Evolutionary conservation across 2,113 vertebrate genomes (phyloP).

Genomic region (Halcyon senegalensis): DNA sequence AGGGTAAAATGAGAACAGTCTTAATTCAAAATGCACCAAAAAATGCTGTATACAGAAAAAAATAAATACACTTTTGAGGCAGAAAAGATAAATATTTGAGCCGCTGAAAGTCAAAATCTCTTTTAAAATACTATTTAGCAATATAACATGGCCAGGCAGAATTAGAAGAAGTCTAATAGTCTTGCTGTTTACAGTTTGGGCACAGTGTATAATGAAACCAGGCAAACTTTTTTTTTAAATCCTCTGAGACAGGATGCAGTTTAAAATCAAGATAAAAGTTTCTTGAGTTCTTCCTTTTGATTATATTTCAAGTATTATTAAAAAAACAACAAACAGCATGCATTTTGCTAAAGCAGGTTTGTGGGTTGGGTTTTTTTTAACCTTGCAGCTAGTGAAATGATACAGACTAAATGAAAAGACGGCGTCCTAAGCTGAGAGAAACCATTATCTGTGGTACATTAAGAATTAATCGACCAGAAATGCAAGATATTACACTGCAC

Average conservation of each 20-base stretch:
- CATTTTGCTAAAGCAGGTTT: conserved; percentile 18
- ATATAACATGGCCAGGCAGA: background rate
- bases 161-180: background rate
- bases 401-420: conserved; percentile 47
- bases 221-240: background rate
- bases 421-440: conserved; percentile 63
- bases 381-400: conserved; percentile 43
- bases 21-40: conserved; percentile 5
- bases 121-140: background rate
- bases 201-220: background rate
- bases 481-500: conserved; percentile 58
- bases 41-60: background rate
- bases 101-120: background rate
- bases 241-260: background rate
- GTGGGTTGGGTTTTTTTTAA: background rate
- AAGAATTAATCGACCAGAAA: conserved; percentile 71
- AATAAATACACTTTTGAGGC: background rate
- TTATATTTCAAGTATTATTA: background rate
- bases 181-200: background rate
- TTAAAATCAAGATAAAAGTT: conserved; percentile 14
- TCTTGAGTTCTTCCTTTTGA: background rate
- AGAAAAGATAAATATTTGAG: background rate
- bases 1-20: conserved; percentile 3
- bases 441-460: conserved; percentile 72
- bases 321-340: background rate